A percentile compares a stretch with the other conserved stretches of the same genome.
These are phyloP conservation scores for Streptopelia turtur DNA, from an alignment of 2,797 vertebrate genomes.

Conservation along the genomic window DNA sequence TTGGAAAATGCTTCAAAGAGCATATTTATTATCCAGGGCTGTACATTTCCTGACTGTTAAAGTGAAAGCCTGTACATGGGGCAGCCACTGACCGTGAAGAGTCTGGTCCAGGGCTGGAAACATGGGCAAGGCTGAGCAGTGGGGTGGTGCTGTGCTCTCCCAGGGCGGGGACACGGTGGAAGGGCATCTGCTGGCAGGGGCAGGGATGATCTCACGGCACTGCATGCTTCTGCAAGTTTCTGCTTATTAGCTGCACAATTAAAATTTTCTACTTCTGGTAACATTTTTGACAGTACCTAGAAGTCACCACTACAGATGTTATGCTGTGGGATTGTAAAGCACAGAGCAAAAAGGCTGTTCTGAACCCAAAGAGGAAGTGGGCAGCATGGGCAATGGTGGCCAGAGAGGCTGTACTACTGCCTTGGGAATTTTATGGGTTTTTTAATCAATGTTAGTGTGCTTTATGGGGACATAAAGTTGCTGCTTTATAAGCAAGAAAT, in stretches of 20 bases:
- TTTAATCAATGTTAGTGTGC: background rate
- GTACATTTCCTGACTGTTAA: background rate
- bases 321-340: background rate
- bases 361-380: background rate
- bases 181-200: background rate
- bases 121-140: accelerated
- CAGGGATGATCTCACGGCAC: accelerated
- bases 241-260: background rate
- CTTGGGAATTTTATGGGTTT: background rate
- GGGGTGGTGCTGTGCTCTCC: background rate
- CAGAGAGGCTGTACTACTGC: background rate
- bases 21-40: background rate
- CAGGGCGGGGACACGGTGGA: background rate
- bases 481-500: background rate
- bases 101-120: background rate
- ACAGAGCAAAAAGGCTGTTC: background rate
- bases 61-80: background rate
- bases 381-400: accelerated
- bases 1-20: background rate
- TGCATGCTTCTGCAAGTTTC: accelerated
- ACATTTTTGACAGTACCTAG: accelerated
- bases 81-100: background rate
- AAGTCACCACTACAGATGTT: background rate
- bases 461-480: background rate
- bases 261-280: background rate